Conservation (phyloP, 1,140 invertebrate genomes). For the Marisa cornuarietis region DNA sequence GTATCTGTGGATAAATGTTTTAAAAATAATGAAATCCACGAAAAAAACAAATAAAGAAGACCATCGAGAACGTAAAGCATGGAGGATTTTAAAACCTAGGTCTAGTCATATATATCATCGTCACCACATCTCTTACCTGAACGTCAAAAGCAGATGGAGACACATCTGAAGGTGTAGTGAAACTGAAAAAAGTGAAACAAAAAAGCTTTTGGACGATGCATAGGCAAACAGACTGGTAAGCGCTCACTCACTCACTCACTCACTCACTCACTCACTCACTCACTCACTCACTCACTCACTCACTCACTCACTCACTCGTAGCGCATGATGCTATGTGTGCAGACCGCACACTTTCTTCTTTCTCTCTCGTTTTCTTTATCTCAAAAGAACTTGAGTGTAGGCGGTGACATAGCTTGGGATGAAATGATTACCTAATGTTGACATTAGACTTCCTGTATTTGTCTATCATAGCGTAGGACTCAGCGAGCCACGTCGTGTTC, state of each 20-base stretch:
- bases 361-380: neutral
- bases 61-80: too few relatives aligned
- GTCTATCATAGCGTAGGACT: slow-evolving; percentile 9
- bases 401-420: neutral
- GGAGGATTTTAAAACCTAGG: too few relatives aligned
- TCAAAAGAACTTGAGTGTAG: too few relatives aligned
- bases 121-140: too few relatives aligned
- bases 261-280: neutral
- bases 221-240: neutral
- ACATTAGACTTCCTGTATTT: neutral
- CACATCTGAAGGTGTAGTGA: too few relatives aligned
- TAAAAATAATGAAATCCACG: too few relatives aligned
- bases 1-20: too few relatives aligned
- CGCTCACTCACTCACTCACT: neutral
- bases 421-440: slow-evolving; percentile 24
- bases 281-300: neutral
- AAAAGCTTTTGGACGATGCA: neutral
- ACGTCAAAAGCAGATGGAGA: too few relatives aligned
- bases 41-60: too few relatives aligned
- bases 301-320: neutral
- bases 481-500: slow-evolving; percentile 30
- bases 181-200: too few relatives aligned
- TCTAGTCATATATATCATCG: too few relatives aligned
- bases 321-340: neutral
- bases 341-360: neutral